Evolutionary conservation across 2,797 vertebrate genomes (phyloP).

Genomic region (Channallabes apus): DNA sequence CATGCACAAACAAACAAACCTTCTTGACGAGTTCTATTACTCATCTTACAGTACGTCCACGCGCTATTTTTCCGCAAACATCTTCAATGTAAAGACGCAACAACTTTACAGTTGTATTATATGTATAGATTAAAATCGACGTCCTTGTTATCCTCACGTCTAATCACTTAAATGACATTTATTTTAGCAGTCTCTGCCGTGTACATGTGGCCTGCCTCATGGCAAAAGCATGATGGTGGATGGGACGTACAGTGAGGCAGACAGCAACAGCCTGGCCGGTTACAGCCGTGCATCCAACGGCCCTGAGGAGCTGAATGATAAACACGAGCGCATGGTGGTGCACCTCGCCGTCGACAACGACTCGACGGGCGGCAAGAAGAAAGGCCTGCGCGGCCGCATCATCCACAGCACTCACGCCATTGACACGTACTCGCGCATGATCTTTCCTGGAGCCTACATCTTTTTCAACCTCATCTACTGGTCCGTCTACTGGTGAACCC

Average conservation of each 20-base stretch:
- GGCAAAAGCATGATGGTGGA: constrained; percentile 86
- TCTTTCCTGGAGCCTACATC: constrained; percentile 92
- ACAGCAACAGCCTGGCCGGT: constrained; percentile 87
- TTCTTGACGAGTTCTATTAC: no score
- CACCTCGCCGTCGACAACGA: constrained; percentile 83
- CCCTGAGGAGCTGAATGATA: constrained; percentile 77
- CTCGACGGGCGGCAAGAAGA: constrained; percentile 78
- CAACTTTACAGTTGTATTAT: no score
- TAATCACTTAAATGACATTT: background rate
- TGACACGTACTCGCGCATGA: constrained; percentile 90
- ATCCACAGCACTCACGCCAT: constrained; percentile 91
- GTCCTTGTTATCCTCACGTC: no score
- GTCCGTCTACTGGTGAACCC: constrained; percentile 86
- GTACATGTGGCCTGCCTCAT: constrained; percentile 83
- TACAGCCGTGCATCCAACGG: constrained; percentile 80
- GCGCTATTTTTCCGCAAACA: no score
- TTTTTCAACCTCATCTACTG: constrained; percentile 97
- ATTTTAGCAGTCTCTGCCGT: constrained; percentile 69
- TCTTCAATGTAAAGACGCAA: no score
- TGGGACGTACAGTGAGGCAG: constrained; percentile 85
- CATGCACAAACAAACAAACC: no score
- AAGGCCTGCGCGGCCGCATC: constrained; percentile 75
- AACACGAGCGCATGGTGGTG: constrained; percentile 84
- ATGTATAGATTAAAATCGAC: no score
- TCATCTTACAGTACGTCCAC: no score